Conservation (phyloP, 2,797 vertebrate genomes). For the Taenioides sp. region DNA sequence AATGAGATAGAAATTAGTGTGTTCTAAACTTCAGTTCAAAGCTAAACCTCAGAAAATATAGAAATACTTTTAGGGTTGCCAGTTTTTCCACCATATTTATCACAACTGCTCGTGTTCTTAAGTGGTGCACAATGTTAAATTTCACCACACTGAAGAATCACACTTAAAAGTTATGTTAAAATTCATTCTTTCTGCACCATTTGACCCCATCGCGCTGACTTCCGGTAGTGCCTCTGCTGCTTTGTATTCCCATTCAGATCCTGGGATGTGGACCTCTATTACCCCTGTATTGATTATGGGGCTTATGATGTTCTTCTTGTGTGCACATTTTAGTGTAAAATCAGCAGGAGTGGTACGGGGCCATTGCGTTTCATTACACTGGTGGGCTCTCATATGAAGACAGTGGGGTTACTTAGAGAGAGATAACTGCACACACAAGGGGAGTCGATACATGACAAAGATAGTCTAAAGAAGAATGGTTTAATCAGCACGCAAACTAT, state of each 20-base stretch:
- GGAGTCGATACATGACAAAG: neutral
- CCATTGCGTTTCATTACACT: conserved; percentile 43
- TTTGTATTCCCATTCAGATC: conserved; percentile 32
- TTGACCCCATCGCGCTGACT: conserved; percentile 51
- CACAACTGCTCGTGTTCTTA: too few species aligned
- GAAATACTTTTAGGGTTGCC: too few species aligned
- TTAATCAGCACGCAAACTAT: neutral
- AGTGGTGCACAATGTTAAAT: neutral
- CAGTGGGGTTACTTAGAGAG: conserved; percentile 1
- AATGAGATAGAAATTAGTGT: too few species aligned
- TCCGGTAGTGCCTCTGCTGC: conserved; percentile 37
- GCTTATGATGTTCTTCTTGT: conserved; percentile 45
- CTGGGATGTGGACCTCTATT: conserved; percentile 31
- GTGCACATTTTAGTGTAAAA: conserved; percentile 56
- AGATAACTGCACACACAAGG: neutral
- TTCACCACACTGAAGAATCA: neutral
- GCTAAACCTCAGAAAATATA: too few species aligned
- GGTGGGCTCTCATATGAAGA: conserved; percentile 15
- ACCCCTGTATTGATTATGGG: conserved; percentile 51
- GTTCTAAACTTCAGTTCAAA: too few species aligned
- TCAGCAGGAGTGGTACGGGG: conserved; percentile 50
- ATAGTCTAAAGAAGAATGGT: conserved; percentile 12
- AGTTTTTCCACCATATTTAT: too few species aligned
- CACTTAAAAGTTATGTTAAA: conserved; percentile 19
- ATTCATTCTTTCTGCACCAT: conserved; percentile 34